A percentile compares a stretch with the other conserved stretches of the same genome.
Conservation (phyloP, 2,888 invertebrate genomes). For the Leptinotarsa rubiginosa region DNA sequence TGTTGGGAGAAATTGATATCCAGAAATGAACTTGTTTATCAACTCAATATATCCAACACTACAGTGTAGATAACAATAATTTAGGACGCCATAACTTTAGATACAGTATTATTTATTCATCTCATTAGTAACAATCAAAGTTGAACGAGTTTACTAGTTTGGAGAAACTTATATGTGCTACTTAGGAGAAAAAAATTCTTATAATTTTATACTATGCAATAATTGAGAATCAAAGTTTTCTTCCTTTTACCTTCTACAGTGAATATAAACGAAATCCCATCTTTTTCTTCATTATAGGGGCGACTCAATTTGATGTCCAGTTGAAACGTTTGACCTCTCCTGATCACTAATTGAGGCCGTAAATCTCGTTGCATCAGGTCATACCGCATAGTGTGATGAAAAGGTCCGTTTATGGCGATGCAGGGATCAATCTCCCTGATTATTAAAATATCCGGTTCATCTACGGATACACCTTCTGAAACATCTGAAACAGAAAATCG, state of each 20-base stretch:
- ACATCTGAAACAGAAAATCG: conserved; percentile 32
- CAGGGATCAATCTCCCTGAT: conserved; percentile 81
- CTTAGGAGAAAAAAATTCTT: background rate
- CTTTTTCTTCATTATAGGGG: conserved; percentile 78
- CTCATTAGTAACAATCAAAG: too few relatives aligned
- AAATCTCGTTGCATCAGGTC: conserved; percentile 75
- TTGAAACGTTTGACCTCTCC: conserved; percentile 86
- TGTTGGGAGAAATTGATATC: too few relatives aligned
- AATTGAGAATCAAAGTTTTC: background rate
- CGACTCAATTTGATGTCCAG: conserved; percentile 80
- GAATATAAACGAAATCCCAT: conserved; percentile 87
- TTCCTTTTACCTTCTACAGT: conserved; percentile 74
- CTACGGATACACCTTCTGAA: conserved; percentile 49
- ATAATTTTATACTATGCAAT: background rate
- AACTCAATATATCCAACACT: too few relatives aligned
- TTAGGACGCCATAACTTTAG: too few relatives aligned
- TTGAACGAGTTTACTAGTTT: too few relatives aligned
- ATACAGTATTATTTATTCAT: too few relatives aligned
- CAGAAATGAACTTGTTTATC: too few relatives aligned
- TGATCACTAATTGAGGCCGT: conserved; percentile 77
- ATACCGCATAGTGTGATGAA: conserved; percentile 84
- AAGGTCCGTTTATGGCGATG: conserved; percentile 78
- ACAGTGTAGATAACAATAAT: too few relatives aligned
- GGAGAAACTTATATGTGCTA: too few relatives aligned
- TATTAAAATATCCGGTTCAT: conserved; percentile 70